Percentiles rank a stretch among this genome's conserved stretches.
phyloP scores from a whole-genome alignment of 2,797 vertebrate species.

The Botia almorhae region DNA sequence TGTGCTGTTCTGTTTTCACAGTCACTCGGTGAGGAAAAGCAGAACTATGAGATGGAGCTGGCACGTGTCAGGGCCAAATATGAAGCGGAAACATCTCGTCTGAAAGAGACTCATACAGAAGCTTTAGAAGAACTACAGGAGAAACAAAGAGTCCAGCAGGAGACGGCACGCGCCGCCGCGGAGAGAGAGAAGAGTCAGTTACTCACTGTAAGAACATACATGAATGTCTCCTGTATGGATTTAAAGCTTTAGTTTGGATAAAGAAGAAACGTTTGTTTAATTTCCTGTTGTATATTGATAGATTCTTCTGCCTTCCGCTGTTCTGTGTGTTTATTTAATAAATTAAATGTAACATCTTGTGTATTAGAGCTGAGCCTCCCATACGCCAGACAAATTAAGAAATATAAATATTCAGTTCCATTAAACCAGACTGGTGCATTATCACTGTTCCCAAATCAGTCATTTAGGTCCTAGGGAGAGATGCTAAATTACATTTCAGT shows the following conservation, averaged over 20 bases:
- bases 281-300: not conserved
- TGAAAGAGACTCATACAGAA: slow-evolving; percentile 89
- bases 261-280: not conserved
- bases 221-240: not conserved
- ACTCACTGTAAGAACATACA: slow-evolving; percentile 77
- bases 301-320: not conserved
- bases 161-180: slow-evolving; percentile 83
- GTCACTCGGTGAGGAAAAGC: slow-evolving; percentile 92
- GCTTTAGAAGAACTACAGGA: slow-evolving; percentile 89
- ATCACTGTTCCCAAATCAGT: slow-evolving; percentile 17
- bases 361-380: not conserved
- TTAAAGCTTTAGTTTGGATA: not conserved
- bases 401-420: slow-evolving; percentile 14
- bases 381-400: not conserved
- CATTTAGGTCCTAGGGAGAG: slow-evolving; percentile 17
- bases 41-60: slow-evolving; percentile 92
- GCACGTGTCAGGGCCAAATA: slow-evolving; percentile 83
- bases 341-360: not conserved
- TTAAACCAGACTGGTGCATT: not conserved
- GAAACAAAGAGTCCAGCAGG: slow-evolving; percentile 86
- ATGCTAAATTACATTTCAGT: slow-evolving; percentile 19
- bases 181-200: slow-evolving; percentile 89
- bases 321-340: slow-evolving; percentile 3
- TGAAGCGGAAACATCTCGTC: slow-evolving; percentile 87
- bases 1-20: slow-evolving; percentile 59